These are phyloP conservation scores for Platalea minor DNA, from an alignment of 2,797 vertebrate genomes.

Conservation along the genomic window DNA sequence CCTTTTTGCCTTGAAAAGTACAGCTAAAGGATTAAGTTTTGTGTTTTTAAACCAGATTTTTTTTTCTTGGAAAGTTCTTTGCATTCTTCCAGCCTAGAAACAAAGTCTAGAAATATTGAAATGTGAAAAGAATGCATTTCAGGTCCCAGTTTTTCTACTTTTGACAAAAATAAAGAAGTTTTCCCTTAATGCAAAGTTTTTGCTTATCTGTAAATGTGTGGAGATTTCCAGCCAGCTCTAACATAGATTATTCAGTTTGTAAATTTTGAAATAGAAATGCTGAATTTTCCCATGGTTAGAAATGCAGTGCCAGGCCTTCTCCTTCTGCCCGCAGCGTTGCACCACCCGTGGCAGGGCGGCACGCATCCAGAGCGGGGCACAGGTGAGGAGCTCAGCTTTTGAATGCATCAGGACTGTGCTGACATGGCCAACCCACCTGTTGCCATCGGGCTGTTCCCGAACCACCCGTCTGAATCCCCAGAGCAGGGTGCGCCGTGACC, in stretches of 20 bases:
- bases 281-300: neutral
- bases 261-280: neutral
- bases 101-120: neutral
- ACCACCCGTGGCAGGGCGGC: neutral
- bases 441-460: neutral
- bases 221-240: neutral
- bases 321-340: neutral
- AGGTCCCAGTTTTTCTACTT: neutral
- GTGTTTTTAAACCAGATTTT: neutral
- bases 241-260: neutral
- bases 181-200: neutral
- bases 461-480: fast-evolving
- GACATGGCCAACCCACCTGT: too few species aligned
- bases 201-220: neutral
- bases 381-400: neutral
- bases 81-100: constrained; percentile 15
- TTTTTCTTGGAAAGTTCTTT: neutral
- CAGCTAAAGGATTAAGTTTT: neutral
- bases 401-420: neutral
- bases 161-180: neutral
- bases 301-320: neutral
- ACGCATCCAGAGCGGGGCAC: fast-evolving
- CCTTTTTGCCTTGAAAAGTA: neutral
- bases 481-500: neutral
- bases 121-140: neutral